Percentiles rank a stretch among this genome's conserved stretches.
Evolutionary conservation across 2,797 vertebrate species (phyloP).

Genomic region (Clamator glandarius): DNA sequence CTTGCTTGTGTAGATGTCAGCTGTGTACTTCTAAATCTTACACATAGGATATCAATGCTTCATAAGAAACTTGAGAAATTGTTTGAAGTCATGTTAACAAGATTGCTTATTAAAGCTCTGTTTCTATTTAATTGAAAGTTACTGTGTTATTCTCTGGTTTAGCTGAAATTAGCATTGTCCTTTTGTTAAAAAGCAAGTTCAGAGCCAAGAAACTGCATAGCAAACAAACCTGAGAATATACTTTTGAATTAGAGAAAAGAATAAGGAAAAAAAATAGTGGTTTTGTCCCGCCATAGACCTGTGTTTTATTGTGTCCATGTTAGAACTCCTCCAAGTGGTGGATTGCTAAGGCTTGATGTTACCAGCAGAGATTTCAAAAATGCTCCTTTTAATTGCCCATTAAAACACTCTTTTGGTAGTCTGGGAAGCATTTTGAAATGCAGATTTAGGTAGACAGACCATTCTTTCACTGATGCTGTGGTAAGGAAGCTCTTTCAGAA

Average conservation of each 20-base stretch:
- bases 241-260: background rate
- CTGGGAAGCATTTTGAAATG: background rate
- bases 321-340: background rate
- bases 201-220: background rate
- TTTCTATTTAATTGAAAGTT: background rate
- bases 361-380: too few relatives aligned
- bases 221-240: background rate
- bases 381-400: too few relatives aligned
- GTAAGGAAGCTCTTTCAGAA: background rate
- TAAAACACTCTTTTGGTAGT: too few relatives aligned
- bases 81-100: background rate
- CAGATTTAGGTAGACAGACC: background rate
- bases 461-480: background rate
- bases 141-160: background rate
- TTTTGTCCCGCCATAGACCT: background rate
- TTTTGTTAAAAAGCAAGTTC: constrained; percentile 1
- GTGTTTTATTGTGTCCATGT: background rate
- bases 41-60: background rate
- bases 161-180: background rate
- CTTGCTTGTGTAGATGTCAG: background rate
- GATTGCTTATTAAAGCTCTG: background rate
- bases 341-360: background rate
- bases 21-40: background rate
- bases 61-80: background rate
- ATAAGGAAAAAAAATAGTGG: background rate